These are phyloP conservation scores for Trachemys scripta DNA, from an alignment of 2,113 vertebrate species.

Conservation along the genomic window DNA sequence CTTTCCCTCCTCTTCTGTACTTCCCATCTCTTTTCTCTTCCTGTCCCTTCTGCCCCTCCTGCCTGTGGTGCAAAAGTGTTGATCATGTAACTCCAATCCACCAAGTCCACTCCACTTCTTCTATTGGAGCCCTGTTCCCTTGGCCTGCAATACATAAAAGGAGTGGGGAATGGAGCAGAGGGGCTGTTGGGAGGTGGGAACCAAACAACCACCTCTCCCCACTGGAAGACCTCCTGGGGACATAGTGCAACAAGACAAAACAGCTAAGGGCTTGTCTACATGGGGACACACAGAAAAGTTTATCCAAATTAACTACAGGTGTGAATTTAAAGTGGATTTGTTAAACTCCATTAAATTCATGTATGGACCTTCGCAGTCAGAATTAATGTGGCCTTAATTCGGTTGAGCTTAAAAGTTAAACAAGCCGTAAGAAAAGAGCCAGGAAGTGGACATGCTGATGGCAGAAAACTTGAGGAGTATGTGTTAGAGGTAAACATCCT, in stretches of 20 bases:
- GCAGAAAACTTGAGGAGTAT: neutral
- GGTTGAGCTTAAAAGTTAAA: neutral
- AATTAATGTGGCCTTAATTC: neutral
- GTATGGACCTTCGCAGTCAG: neutral
- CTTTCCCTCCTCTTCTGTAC: neutral
- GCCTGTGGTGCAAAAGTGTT: too few relatives aligned
- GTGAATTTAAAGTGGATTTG: too few relatives aligned
- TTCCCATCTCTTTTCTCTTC: neutral
- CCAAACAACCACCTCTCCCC: neutral
- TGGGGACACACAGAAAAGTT: too few relatives aligned
- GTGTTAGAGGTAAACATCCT: neutral
- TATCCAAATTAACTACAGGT: too few relatives aligned
- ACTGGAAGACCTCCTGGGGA: neutral
- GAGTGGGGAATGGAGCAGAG: neutral
- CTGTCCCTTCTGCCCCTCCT: neutral
- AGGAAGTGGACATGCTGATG: neutral
- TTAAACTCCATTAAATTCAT: too few relatives aligned
- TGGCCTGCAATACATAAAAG: too few relatives aligned
- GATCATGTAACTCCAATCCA: too few relatives aligned
- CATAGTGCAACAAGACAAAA: neutral
- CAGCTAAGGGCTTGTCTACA: neutral
- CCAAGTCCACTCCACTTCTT: too few relatives aligned
- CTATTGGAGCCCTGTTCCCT: too few relatives aligned
- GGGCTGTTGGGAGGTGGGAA: neutral
- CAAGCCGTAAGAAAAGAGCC: neutral